phyloP scores from a whole-genome alignment of 2,888 invertebrate species.

The Agrilus cyanescens region DNA sequence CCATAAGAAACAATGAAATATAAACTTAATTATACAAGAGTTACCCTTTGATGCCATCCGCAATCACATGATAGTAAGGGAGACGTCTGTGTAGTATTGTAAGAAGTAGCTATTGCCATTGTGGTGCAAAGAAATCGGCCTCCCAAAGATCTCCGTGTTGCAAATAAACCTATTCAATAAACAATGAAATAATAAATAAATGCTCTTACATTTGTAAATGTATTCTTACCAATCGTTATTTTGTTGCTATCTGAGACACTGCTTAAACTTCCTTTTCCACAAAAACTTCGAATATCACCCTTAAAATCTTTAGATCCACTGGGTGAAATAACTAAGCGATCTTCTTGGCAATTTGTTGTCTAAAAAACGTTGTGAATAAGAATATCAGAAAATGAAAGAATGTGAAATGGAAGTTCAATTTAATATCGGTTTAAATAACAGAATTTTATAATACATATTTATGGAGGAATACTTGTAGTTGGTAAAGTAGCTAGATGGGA shows the following conservation, averaged over 20 bases:
- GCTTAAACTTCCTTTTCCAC: constrained; percentile 37
- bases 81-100: constrained; percentile 14
- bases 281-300: constrained; percentile 38
- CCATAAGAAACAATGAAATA: background rate
- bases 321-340: constrained; percentile 40
- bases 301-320: constrained; percentile 36
- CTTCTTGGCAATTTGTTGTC: constrained; percentile 36
- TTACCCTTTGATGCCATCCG: constrained; percentile 43
- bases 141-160: constrained; percentile 28
- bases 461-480: too few species aligned
- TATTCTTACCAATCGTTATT: constrained; percentile 25
- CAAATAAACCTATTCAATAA: constrained; percentile 32
- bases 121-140: constrained; percentile 41
- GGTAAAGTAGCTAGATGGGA: too few species aligned
- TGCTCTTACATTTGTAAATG: background rate
- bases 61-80: constrained; percentile 37
- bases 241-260: constrained; percentile 23
- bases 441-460: too few species aligned
- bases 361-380: constrained; percentile 27
- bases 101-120: constrained; percentile 19
- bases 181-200: background rate
- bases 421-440: too few species aligned
- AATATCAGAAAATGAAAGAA: too few species aligned
- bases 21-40: constrained; percentile 4
- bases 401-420: too few species aligned